These are phyloP conservation scores for Drosophila pseudotalamancana DNA, from an alignment of 2,888 invertebrate genomes.

Conservation along the genomic window DNA sequence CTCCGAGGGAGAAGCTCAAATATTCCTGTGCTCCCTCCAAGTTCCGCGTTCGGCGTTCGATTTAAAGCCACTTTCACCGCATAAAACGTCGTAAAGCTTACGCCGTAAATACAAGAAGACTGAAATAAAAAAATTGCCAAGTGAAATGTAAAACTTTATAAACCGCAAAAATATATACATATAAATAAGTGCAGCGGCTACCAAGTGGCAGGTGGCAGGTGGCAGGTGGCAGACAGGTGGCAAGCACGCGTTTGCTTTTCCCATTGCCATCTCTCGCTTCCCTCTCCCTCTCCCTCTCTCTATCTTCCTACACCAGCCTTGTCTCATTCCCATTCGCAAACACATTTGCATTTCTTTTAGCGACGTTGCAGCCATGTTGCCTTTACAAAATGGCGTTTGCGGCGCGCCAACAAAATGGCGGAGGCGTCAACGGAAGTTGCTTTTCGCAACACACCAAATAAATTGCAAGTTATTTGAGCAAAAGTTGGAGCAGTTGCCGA, in stretches of 20 bases:
- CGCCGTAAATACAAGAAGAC: conserved; percentile 54
- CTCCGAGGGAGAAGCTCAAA: conserved; percentile 28
- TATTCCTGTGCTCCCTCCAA: neutral
- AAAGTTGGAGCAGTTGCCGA: conserved; percentile 54
- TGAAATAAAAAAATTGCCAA: conserved; percentile 26
- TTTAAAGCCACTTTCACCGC: conserved; percentile 74
- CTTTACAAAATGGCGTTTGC: conserved; percentile 75
- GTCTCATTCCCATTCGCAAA: conserved; percentile 19
- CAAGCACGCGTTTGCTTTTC: conserved; percentile 29
- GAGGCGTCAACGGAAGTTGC: conserved; percentile 78
- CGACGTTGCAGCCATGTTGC: conserved; percentile 58
- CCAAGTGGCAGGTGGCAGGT: conserved; percentile 49
- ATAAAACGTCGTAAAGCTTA: conserved; percentile 73
- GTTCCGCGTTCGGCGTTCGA: conserved; percentile 24
- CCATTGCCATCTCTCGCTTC: conserved; percentile 10
- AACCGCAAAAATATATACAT: conserved; percentile 68
- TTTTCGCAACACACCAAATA: conserved; percentile 75
- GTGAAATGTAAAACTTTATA: conserved; percentile 77
- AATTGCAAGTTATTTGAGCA: conserved; percentile 78
- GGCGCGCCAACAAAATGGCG: conserved; percentile 78
- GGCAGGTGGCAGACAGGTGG: conserved; percentile 40
- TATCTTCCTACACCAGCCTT: neutral
- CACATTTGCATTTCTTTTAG: conserved; percentile 61
- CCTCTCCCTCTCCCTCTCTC: conserved; percentile 2
- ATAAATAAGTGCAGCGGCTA: conserved; percentile 53